These are phyloP conservation scores for Tanytarsus gracilentus DNA, from an alignment of 2,888 invertebrate genomes.

Conservation along the genomic window DNA sequence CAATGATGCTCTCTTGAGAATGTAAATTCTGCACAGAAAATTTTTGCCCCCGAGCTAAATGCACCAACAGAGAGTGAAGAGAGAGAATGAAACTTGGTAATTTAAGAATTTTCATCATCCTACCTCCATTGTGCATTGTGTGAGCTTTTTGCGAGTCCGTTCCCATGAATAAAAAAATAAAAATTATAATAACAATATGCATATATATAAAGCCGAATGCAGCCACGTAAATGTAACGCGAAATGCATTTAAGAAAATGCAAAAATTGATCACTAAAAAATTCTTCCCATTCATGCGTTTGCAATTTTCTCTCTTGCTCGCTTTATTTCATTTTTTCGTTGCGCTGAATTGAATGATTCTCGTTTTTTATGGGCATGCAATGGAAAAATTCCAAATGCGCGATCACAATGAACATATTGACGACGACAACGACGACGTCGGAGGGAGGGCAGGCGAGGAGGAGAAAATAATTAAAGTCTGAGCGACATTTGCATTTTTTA, in stretches of 20 bases:
- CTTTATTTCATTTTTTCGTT: too few species aligned
- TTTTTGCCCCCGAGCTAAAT: conserved; percentile 11
- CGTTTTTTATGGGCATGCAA: too few species aligned
- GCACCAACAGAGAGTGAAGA: neutral
- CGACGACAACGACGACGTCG: too few species aligned
- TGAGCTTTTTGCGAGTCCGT: neutral
- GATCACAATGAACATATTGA: too few species aligned
- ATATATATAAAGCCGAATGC: conserved; percentile 7
- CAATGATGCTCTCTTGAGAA: too few species aligned
- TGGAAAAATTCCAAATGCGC: too few species aligned
- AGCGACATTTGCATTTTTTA: conserved; percentile 25
- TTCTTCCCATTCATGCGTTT: conserved; percentile 5
- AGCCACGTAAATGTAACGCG: neutral
- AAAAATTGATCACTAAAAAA: conserved; percentile 1
- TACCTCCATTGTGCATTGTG: conserved; percentile 7
- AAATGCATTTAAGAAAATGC: conserved; percentile 7
- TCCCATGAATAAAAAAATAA: conserved; percentile 20
- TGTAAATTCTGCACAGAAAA: too few species aligned
- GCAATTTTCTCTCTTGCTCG: neutral
- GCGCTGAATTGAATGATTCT: conserved; percentile 6
- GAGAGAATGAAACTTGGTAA: neutral
- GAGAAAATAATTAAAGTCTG: conserved; percentile 26
- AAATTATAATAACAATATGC: conserved; percentile 19
- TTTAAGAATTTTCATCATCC: conserved; percentile 13
- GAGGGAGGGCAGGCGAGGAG: neutral